phyloP scores from a whole-genome alignment of 2,797 vertebrate species.

The Threskiornis aethiopicus region DNA sequence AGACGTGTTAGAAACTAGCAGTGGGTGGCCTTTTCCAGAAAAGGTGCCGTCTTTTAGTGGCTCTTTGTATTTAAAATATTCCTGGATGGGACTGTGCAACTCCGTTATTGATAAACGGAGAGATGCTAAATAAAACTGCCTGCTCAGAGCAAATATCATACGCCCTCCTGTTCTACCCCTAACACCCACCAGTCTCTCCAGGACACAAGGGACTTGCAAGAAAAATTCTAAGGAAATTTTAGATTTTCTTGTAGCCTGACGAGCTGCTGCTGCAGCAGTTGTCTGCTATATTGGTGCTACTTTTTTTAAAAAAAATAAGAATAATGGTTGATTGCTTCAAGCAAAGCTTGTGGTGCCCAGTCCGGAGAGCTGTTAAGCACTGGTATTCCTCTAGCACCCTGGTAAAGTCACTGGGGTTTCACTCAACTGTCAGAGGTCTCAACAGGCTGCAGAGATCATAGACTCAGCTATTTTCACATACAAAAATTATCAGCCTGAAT shows the following conservation, averaged over 20 bases:
- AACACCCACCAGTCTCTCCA: not conserved
- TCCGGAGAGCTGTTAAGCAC: no score
- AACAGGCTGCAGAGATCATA: not conserved
- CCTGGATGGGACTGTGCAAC: not conserved
- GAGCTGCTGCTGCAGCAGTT: not conserved
- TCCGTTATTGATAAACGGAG: fast-evolving
- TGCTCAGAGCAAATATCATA: fast-evolving
- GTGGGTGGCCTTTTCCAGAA: not conserved
- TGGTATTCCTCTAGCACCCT: not conserved
- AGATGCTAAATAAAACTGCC: not conserved
- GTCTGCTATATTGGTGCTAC: not conserved
- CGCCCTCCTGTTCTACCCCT: not conserved
- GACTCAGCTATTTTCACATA: not conserved
- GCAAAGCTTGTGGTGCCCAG: not conserved
- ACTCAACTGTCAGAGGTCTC: not conserved
- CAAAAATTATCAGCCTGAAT: not conserved
- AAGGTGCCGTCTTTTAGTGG: no score
- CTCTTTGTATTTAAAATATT: not conserved
- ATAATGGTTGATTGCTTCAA: not conserved
- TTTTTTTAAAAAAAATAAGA: not conserved
- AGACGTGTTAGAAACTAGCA: not conserved
- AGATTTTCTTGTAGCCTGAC: not conserved
- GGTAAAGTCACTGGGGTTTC: not conserved
- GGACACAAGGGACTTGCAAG: not conserved
- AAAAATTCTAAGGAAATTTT: not conserved